Evolutionary conservation across 2,888 invertebrate genomes (phyloP), one percentile per base, ranked within the genome.

Genomic region (Cepaea hortensis): DNA sequence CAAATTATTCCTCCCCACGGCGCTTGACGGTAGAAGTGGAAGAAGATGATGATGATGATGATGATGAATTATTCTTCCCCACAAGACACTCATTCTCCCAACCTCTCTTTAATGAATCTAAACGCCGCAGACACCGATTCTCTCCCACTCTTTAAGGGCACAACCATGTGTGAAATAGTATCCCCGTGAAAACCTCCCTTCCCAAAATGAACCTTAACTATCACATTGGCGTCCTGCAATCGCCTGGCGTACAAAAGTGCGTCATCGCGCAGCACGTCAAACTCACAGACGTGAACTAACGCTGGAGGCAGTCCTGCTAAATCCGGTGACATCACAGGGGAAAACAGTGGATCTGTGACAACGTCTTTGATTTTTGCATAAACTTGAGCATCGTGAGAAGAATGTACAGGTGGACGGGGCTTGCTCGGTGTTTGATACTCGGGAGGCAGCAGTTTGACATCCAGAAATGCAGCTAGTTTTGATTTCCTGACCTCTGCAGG

Each of bases 181-280:
- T 86, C 86, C 9, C 23, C 81, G 76, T 86, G 86, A 55, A 62
- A 82, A 50, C 86, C 86, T 9, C 82, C 85, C 13, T 85, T 73
- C 3, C 82, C 77, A 68, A 82, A 73, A 81, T 82, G 65, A 7
- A 82, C 35, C 18, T 81, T 9, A 20, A 92, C 92, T 4, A 89
- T 87, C 13, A 93, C 93, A 0, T 92, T 92, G 9, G 88, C 89
- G 35, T 88, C 89, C 82, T 89, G 81, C 83, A 94, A 88, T 85
- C 93, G 84, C 48, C 91, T 86, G 0, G 91, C 93, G 88, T 93
- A 94, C 87, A 94, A 89, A 6, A 92, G 84, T 9, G 91, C 91
- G 72, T 94, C 94, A 87, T 94, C 94, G 5, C 94, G 85, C 1
- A 94, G 90, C 7, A 94, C 91, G 87, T 94, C 94, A 87, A 91